Conservation (phyloP, 2,888 invertebrate species). For the Andricus curvator region DNA sequence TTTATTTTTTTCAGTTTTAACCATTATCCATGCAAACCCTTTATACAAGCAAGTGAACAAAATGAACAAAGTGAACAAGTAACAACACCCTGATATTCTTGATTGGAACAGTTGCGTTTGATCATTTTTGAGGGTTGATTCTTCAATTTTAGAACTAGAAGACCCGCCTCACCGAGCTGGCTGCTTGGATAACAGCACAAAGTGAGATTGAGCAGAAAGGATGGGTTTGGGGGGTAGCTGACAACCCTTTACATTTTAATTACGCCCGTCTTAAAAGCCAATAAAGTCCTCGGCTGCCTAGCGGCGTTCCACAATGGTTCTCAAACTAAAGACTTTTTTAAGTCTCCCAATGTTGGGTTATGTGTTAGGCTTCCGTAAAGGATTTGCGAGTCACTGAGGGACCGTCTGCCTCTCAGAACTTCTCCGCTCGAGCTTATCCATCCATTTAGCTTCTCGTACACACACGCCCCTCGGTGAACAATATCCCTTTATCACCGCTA, state of each 20-base stretch:
- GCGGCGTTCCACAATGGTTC: constrained; percentile 59
- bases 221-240: constrained; percentile 57
- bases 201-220: constrained; percentile 49
- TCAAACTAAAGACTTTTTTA: constrained; percentile 54
- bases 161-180: background rate
- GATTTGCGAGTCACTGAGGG: constrained; percentile 47
- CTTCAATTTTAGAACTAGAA: constrained; percentile 29
- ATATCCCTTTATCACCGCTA: constrained; percentile 68
- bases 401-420: constrained; percentile 63
- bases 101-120: constrained; percentile 34
- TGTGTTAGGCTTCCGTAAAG: constrained; percentile 31
- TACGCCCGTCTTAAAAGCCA: constrained; percentile 73
- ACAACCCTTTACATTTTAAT: constrained; percentile 75
- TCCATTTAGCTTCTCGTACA: constrained; percentile 70
- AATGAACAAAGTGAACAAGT: too few relatives aligned
- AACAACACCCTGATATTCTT: background rate
- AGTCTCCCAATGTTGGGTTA: constrained; percentile 31
- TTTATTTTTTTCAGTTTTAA: background rate
- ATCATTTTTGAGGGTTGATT: constrained; percentile 36
- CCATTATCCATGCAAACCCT: background rate
- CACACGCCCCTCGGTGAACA: constrained; percentile 61
- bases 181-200: constrained; percentile 36
- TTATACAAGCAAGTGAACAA: background rate
- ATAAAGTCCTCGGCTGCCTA: constrained; percentile 69
- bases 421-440: constrained; percentile 68